Conservation (phyloP, 2,888 invertebrate species). For the Clanis bilineata region DNA sequence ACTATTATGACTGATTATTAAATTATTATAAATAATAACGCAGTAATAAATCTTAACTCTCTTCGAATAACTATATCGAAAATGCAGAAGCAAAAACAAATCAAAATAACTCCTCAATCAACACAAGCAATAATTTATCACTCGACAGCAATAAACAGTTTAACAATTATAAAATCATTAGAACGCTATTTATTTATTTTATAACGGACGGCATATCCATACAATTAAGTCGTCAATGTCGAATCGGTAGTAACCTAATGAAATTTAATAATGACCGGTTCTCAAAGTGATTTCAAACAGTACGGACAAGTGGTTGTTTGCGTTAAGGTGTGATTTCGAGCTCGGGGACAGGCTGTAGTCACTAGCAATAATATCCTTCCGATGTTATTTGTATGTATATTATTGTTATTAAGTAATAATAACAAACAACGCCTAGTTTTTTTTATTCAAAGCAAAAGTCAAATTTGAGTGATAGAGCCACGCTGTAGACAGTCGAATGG, state of each 20-base stretch:
- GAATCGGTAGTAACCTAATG: slow-evolving; percentile 27
- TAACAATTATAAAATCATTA: slow-evolving; percentile 22
- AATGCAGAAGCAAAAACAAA: background rate
- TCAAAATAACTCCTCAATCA: slow-evolving; percentile 1
- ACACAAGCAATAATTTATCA: slow-evolving; percentile 7
- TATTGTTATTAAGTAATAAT: too few relatives aligned
- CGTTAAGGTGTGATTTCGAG: background rate
- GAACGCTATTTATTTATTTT: slow-evolving; percentile 11
- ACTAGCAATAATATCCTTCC: too few relatives aligned
- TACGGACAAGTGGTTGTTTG: background rate
- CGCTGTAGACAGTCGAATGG: too few relatives aligned
- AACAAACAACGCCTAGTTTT: too few relatives aligned
- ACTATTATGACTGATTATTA: too few relatives aligned
- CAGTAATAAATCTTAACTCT: background rate
- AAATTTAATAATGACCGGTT: slow-evolving; percentile 13
- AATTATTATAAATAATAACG: background rate
- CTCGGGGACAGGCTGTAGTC: too few relatives aligned
- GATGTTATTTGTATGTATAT: too few relatives aligned
- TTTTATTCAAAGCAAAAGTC: too few relatives aligned
- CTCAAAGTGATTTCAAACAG: slow-evolving; percentile 11
- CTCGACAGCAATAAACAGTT: slow-evolving; percentile 11
- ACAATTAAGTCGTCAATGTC: slow-evolving; percentile 33
- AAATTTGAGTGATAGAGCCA: too few relatives aligned
- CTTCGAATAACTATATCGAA: too few relatives aligned
- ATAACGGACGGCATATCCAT: slow-evolving; percentile 20